Base-by-base conservation (phyloP, 2,888 invertebrate genomes). In the Archips crataeganus region DNA sequence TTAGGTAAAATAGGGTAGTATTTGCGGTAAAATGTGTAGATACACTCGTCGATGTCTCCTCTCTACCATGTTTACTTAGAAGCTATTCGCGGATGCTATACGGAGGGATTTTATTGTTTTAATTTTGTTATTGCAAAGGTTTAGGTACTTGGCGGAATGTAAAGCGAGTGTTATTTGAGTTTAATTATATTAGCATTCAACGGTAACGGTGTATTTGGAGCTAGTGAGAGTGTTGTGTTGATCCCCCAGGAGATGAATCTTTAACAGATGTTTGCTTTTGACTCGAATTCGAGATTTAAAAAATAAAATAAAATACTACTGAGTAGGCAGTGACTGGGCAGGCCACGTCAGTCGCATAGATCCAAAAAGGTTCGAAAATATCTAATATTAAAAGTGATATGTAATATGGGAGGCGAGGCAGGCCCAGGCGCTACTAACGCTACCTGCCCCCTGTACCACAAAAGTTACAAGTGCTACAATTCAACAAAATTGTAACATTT, bases 31-130 rank as follows among this genome's bases (percentile, higher is more conserved):
- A 65, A 2, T 68, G 47, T 42, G 73, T 64, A 69, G 73, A 69
- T 39, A 39, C 47, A 64, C 73, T 49, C 73, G 5, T 36, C 47
- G 39, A 62, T 67, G 62, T 42, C 51, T 32, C 57, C 63, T 32
- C 13, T 11, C 64, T 32, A 23, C 71, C 62, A 59, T 73, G 73
- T 73, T 73, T 73, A 68, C 63, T 8, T 15, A 57, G 59, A 69
- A 34, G 39, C 68, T 73, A 73, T 69, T 73, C 73, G 49, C 63
- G 68, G 63, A 73, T 73, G 68, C 59, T 73, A 59, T 49, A n/a
- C 10, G 32, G 47, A 32, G 61, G 59, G 68, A 68, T 73, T 73
- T 73, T 73, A 73, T 69, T 73, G 63, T 73, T 73, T 69, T 73
- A 73, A 73, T 68, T 73, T 73, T 72, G 68, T 63, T 64, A 59